Base-by-base conservation (phyloP, 2,888 invertebrate species). In the Copidosoma aretas region DNA sequence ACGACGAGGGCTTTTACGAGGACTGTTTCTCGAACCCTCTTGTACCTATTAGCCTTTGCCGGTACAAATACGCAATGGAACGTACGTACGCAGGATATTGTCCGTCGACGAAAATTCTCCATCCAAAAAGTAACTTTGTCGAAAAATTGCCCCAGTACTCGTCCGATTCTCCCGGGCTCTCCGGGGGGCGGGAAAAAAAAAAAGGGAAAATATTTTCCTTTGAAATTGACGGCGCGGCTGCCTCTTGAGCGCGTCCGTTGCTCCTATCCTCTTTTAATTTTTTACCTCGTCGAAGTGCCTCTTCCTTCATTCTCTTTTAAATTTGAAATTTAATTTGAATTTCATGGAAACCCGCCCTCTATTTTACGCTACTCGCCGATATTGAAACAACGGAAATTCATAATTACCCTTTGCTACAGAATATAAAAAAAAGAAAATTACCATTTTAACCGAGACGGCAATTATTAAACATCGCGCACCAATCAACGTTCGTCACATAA, bases 1-100 rank as follows among this genome's bases (percentile, higher is more conserved):
- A 43, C 43, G 64, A 52, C 43, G 53, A 59, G 53, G 59, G 59
- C 22, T 12, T 60, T 60, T 46, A 43, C 25, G 53, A 59, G 53
- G 59, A 43, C 22, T 12, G 59, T 53, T 46, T 8, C 41, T 41
- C 17, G 25, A 14, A 21, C 21, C 58, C 17, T 21, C 56, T n/a
- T n/a, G n/a, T 21, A 46, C 17, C 43, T 19, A 32, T 14, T 43
- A 57, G 39, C 49, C 21, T 65, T 65, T 65, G 65, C 60, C 52
- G 56, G 43, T 12, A 8, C 32, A 32, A 32, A 32, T 32, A 32
- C 32, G 32, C 32, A 8, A 32, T 32, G 32, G 32, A 3, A 32
- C 8, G n/a, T n/a, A n/a, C n/a, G n/a, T 41, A 41, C 41, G 41
- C 41, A 14, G 41, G 14, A 10, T 41, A 41, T 14, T n/a, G 14